phyloP scores from a whole-genome alignment of 2,797 vertebrate genomes.

The Gambusia yucatana region DNA sequence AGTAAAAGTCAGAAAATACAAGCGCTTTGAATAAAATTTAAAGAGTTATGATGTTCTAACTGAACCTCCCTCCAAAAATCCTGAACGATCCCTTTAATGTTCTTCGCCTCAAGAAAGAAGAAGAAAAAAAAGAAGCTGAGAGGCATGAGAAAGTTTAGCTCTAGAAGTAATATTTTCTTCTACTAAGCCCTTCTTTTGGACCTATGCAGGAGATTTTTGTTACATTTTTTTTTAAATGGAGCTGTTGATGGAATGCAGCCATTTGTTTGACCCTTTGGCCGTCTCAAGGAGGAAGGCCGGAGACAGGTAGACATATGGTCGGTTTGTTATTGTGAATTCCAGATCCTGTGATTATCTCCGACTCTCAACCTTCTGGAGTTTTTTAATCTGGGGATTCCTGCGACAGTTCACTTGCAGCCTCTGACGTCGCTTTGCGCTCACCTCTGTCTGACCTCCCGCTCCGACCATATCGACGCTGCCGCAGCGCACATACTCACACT shows the following conservation, averaged over 20 bases:
- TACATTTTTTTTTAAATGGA: conserved; percentile 46
- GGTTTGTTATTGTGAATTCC: conserved; percentile 98
- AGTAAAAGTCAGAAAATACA: background rate
- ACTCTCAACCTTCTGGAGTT: conserved; percentile 93
- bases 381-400: conserved; percentile 97
- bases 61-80: background rate
- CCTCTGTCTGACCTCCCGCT: conserved; percentile 86
- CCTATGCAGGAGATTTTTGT: conserved; percentile 58
- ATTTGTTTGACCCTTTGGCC: conserved; percentile 91
- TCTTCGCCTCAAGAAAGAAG: conserved; percentile 6
- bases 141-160: conserved; percentile 49
- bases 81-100: background rate
- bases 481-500: conserved; percentile 14
- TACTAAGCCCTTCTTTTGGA: conserved; percentile 76
- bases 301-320: conserved; percentile 99
- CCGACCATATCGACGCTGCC: conserved; percentile 20
- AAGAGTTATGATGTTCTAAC: background rate
- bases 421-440: conserved; percentile 83
- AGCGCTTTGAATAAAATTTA: background rate
- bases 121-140: conserved; percentile 9
- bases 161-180: conserved; percentile 78
- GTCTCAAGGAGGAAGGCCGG: conserved; percentile 90
- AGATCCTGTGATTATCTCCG: conserved; percentile 97
- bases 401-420: conserved; percentile 84
- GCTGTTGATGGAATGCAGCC: conserved; percentile 88